phyloP scores from a whole-genome alignment of 2,888 invertebrate species.

The Pterobdella sp. region DNA sequence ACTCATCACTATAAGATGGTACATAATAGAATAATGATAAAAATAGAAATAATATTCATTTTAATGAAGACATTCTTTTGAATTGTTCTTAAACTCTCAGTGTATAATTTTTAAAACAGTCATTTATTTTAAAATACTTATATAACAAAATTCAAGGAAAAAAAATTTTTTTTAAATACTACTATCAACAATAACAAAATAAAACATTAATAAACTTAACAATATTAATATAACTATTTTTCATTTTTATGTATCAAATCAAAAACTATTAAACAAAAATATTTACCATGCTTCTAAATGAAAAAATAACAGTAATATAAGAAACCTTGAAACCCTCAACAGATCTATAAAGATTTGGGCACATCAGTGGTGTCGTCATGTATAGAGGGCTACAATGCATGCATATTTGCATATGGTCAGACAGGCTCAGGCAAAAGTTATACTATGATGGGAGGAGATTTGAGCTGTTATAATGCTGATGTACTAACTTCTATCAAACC shows the following conservation, averaged over 20 bases:
- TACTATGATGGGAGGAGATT: constrained; percentile 68
- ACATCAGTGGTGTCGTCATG: constrained; percentile 59
- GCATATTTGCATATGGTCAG: constrained; percentile 81
- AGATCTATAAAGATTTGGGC: constrained; percentile 62
- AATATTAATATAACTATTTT: neutral
- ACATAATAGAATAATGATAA: too few relatives aligned
- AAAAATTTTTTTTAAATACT: too few relatives aligned
- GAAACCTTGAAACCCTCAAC: constrained; percentile 29
- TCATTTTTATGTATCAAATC: neutral
- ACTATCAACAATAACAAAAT: neutral
- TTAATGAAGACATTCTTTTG: too few relatives aligned
- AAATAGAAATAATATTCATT: too few relatives aligned
- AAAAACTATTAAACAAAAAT: neutral
- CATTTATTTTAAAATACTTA: too few relatives aligned
- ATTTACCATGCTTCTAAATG: neutral
- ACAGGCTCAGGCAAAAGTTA: constrained; percentile 80
- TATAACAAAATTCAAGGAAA: too few relatives aligned
- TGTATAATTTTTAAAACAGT: too few relatives aligned
- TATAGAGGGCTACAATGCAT: constrained; percentile 67
- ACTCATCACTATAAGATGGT: too few relatives aligned
- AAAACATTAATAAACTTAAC: neutral
- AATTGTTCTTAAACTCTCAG: too few relatives aligned
- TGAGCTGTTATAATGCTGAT: too few relatives aligned
- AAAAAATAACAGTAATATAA: neutral
- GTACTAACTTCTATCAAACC: neutral